Evolutionary conservation across 2,797 vertebrate species (phyloP).

Genomic region (Stomatorhinus walkeri): DNA sequence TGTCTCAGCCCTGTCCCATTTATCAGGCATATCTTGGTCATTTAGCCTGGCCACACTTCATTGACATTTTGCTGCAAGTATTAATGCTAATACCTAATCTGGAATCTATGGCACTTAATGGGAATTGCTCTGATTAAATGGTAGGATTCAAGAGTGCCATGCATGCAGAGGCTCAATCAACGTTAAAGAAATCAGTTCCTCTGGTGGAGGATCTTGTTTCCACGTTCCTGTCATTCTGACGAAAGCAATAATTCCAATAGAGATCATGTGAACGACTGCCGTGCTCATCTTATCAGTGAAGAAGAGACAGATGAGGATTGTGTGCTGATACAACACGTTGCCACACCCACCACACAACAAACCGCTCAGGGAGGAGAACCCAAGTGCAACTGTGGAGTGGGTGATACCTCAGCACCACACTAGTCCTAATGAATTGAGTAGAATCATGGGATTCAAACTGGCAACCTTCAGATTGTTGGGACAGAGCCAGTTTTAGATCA

Average conservation of each 20-base stretch:
- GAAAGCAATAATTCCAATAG: background rate
- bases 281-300: background rate
- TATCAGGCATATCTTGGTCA: background rate
- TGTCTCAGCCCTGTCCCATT: background rate
- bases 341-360: background rate
- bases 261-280: background rate
- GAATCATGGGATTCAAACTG: background rate
- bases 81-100: background rate
- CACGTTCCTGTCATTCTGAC: background rate
- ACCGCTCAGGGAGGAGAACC: background rate
- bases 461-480: background rate
- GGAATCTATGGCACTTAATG: background rate
- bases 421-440: background rate
- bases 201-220: background rate
- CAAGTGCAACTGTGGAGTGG: background rate
- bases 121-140: background rate
- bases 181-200: background rate
- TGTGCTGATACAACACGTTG: background rate
- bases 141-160: background rate
- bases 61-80: background rate
- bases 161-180: background rate
- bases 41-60: background rate
- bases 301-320: background rate
- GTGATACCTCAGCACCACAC: background rate
- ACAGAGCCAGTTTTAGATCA: background rate